phyloP scores from a whole-genome alignment of 2,113 vertebrate genomes.

The Micronycteris hirsuta region DNA sequence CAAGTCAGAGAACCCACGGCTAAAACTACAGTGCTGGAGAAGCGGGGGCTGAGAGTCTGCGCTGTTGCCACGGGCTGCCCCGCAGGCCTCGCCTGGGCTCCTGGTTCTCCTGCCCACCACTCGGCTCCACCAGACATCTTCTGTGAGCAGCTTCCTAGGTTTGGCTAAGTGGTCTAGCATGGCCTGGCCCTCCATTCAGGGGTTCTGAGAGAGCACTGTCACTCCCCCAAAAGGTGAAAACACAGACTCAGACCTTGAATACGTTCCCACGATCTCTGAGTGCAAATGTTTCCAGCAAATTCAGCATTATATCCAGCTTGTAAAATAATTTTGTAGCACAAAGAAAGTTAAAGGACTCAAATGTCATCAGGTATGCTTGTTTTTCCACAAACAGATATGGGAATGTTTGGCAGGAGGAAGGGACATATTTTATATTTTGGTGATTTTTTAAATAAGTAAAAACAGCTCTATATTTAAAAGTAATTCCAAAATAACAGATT shows the following conservation, averaged over 20 bases:
- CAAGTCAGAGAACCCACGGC: background rate
- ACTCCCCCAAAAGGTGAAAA: background rate
- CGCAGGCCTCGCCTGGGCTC: background rate
- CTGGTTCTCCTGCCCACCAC: background rate
- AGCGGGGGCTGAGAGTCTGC: background rate
- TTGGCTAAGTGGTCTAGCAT: background rate
- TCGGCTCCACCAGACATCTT: background rate
- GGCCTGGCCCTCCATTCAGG: background rate
- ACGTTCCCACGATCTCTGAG: background rate
- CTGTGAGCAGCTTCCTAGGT: background rate
- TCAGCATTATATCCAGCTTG: background rate
- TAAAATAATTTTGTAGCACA: background rate
- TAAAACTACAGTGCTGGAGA: background rate
- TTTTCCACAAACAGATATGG: background rate
- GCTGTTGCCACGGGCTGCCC: background rate
- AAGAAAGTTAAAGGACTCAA: background rate
- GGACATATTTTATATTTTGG: slow-evolving; percentile 17
- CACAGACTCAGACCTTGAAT: background rate
- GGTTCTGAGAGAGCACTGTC: background rate
- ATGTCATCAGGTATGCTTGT: background rate
- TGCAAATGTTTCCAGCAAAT: slow-evolving; percentile 6
- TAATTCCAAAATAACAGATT: background rate
- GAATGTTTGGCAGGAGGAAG: background rate
- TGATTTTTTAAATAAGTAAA: slow-evolving; percentile 11
- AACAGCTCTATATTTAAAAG: slow-evolving; percentile 15